Percentiles rank a stretch among this genome's conserved stretches.
phyloP scores from a whole-genome alignment of 2,888 invertebrate species.

The Spodoptera littoralis region DNA sequence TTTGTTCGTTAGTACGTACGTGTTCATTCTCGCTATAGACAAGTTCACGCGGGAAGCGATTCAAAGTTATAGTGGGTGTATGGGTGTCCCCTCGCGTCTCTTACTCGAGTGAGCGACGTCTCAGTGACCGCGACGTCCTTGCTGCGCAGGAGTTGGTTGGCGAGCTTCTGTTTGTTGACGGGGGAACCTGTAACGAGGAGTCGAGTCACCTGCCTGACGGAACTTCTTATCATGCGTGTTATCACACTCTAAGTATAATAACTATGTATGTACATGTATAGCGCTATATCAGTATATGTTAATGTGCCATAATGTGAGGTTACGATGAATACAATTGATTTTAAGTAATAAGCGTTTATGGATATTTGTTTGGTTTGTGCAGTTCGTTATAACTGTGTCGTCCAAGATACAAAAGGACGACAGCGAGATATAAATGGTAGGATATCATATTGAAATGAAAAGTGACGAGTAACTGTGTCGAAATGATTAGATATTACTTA shows the following conservation, averaged over 20 bases:
- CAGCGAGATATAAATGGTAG: constrained; percentile 7
- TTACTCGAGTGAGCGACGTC: constrained; percentile 94
- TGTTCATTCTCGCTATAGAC: constrained; percentile 57
- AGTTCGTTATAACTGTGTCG: background rate
- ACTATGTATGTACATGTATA: constrained; percentile 5
- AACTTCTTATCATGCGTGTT: constrained; percentile 40
- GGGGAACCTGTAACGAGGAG: constrained; percentile 91
- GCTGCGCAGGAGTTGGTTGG: constrained; percentile 92
- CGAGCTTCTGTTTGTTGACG: constrained; percentile 94
- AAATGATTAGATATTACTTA: no score
- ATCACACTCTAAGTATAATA: constrained; percentile 2
- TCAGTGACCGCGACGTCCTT: constrained; percentile 92
- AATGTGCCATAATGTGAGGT: constrained; percentile 26
- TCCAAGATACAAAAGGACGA: background rate
- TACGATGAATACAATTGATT: constrained; percentile 1
- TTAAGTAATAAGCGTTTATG: constrained; percentile 28
- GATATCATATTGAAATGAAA: constrained; percentile 18
- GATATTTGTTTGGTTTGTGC: background rate
- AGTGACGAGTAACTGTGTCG: constrained; percentile 5
- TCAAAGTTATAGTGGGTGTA: constrained; percentile 80
- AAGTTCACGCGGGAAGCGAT: constrained; percentile 73
- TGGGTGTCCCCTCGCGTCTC: constrained; percentile 73
- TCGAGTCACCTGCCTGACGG: constrained; percentile 73
- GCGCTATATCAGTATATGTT: constrained; percentile 5
- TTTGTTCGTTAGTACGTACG: constrained; percentile 33